phyloP scores from a whole-genome alignment of 2,113 vertebrate species.

The Oreochromis tanganicae region DNA sequence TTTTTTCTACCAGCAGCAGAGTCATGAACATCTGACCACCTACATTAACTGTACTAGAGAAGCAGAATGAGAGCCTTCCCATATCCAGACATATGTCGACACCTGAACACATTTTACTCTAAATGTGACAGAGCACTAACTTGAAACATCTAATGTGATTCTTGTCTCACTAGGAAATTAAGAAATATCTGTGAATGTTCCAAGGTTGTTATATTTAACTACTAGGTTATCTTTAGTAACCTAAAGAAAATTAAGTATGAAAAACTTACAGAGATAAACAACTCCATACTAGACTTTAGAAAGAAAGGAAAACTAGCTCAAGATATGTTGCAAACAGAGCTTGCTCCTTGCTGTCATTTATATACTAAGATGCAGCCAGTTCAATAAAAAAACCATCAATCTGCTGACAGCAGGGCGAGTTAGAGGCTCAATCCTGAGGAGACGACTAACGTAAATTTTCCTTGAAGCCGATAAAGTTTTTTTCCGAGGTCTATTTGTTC shows the following conservation, averaged over 20 bases:
- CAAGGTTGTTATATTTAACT: not conserved
- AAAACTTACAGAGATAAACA: not conserved
- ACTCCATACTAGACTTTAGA: not conserved
- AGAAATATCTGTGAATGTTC: not conserved
- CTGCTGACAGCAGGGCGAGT: not conserved
- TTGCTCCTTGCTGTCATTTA: not conserved
- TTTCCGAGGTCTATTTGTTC: not conserved
- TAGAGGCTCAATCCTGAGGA: not conserved
- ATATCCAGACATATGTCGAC: not conserved
- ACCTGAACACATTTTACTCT: not conserved
- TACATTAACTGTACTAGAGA: not conserved
- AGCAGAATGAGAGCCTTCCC: not conserved
- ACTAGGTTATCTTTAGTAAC: not conserved
- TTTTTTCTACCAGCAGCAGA: not conserved
- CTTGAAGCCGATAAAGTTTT: not conserved
- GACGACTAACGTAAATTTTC: not conserved
- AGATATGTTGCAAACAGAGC: not conserved
- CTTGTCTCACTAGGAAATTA: not conserved
- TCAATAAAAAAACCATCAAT: not conserved
- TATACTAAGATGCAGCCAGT: not conserved
- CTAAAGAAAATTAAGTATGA: not conserved
- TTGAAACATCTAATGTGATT: not conserved
- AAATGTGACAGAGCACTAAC: not conserved
- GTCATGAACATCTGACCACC: not conserved
- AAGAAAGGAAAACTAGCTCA: not conserved